phyloP scores from a whole-genome alignment of 2,113 vertebrate genomes.

The Tachycineta bicolor region DNA sequence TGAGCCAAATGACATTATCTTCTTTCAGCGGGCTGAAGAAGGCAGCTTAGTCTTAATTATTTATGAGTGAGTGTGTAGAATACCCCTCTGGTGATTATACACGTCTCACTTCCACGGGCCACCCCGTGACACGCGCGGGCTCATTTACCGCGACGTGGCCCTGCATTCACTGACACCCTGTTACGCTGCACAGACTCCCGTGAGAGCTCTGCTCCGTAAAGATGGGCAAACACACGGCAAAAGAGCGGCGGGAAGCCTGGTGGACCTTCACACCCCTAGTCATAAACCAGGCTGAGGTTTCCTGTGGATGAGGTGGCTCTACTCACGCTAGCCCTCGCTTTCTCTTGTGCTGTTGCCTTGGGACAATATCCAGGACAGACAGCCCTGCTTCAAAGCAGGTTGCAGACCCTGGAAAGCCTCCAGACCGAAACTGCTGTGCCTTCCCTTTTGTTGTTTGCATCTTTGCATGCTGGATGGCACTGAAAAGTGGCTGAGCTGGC shows the following conservation, averaged over 20 bases:
- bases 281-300: neutral
- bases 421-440: neutral
- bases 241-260: neutral
- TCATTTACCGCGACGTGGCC: neutral
- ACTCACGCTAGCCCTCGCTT: neutral
- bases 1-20: slow-evolving; percentile 29
- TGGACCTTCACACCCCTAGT: accelerated
- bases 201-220: neutral
- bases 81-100: neutral
- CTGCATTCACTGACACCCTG: neutral
- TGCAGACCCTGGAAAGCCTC: neutral
- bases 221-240: neutral
- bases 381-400: neutral
- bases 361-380: neutral
- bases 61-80: slow-evolving; percentile 25
- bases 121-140: accelerated
- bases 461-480: neutral
- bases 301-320: neutral
- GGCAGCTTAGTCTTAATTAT: slow-evolving; percentile 54
- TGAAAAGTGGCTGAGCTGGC: neutral
- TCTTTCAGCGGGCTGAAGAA: neutral
- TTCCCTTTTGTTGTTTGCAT: neutral
- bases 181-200: neutral
- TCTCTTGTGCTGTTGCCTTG: neutral
- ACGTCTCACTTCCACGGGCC: neutral